Conservation (phyloP, 53 echinoderm and acorn worm genomes). For the Echinometra lucunter region DNA sequence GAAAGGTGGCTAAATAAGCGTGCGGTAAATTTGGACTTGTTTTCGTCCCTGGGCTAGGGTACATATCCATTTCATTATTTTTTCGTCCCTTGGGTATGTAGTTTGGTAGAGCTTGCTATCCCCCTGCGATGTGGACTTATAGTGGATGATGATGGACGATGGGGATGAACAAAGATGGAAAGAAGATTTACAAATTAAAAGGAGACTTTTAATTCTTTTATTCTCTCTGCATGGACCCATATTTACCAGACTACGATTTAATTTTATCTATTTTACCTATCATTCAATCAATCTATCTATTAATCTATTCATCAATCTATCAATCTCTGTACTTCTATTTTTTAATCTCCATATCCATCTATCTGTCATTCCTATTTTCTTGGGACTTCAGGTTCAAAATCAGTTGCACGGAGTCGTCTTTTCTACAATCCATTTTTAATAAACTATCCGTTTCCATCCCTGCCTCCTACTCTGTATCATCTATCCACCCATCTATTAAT, state of each 20-base stretch:
- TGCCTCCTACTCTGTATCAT: neutral
- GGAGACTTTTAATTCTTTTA: neutral
- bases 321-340: neutral
- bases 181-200: neutral
- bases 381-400: neutral
- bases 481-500: neutral
- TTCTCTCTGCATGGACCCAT: neutral
- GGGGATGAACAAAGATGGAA: neutral
- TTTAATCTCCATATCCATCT: neutral
- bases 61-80: conserved; percentile 30
- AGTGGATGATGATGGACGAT: neutral
- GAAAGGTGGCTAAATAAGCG: conserved; percentile 28
- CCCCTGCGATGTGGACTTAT: neutral
- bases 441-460: neutral
- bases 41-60: neutral
- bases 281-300: too few species aligned
- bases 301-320: too few species aligned
- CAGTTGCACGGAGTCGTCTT: neutral
- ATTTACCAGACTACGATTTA: too few species aligned
- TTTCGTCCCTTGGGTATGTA: neutral
- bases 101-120: neutral
- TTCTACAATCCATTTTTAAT: neutral
- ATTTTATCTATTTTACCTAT: too few species aligned
- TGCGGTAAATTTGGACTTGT: conserved; percentile 13
- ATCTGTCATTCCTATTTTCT: neutral